A percentile compares a stretch with the other conserved stretches of the same genome.
These are phyloP conservation scores for Chrysina gloriosa DNA, from an alignment of 2,888 invertebrate genomes.

Conservation along the genomic window DNA sequence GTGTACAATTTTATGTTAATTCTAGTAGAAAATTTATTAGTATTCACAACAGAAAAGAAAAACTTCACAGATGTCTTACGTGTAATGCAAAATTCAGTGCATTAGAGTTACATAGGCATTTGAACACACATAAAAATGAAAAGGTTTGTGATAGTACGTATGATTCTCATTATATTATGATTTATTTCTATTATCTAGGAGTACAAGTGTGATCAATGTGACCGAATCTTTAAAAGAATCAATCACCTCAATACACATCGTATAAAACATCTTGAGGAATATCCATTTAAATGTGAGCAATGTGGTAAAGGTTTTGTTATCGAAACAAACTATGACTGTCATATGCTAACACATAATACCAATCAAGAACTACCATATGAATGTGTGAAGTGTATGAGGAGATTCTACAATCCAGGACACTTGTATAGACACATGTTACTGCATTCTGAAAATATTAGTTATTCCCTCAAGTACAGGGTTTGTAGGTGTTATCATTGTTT, in stretches of 20 bases:
- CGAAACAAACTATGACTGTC: conserved; percentile 57
- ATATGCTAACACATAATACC: conserved; percentile 54
- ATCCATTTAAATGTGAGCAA: conserved; percentile 56
- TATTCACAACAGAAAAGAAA: conserved; percentile 49
- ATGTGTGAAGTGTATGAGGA: conserved; percentile 55
- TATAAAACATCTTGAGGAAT: conserved; percentile 57
- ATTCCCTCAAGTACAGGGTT: conserved; percentile 55
- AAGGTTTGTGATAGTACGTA: conserved; percentile 29
- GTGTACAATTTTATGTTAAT: conserved; percentile 45
- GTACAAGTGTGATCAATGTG: conserved; percentile 56
- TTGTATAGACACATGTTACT: conserved; percentile 55
- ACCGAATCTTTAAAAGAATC: conserved; percentile 55
- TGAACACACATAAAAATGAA: conserved; percentile 53
- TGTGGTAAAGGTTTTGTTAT: conserved; percentile 58
- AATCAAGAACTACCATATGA: conserved; percentile 54
- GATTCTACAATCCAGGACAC: conserved; percentile 58
- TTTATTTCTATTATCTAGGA: conserved; percentile 35
- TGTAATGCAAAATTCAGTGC: conserved; percentile 52
- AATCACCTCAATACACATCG: conserved; percentile 57
- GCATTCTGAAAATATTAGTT: conserved; percentile 57
- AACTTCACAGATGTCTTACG: conserved; percentile 54
- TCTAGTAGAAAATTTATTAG: conserved; percentile 31
- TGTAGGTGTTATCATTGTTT: conserved; percentile 54
- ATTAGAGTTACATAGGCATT: conserved; percentile 51
- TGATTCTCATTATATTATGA: background rate